phyloP scores from a whole-genome alignment of 2,113 vertebrate genomes.

The Cebus imitator region DNA sequence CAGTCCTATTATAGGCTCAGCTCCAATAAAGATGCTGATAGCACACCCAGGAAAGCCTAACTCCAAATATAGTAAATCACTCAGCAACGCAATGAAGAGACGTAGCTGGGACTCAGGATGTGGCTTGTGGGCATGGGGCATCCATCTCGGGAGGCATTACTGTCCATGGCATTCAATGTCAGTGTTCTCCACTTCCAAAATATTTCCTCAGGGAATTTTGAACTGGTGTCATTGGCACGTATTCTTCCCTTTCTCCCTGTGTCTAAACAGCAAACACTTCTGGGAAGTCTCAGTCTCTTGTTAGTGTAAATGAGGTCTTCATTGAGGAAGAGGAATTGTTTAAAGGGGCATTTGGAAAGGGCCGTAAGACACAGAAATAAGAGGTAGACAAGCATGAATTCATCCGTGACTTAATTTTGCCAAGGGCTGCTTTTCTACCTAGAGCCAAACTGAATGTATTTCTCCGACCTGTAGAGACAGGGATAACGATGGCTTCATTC shows the following conservation, averaged over 20 bases:
- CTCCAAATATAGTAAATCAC: neutral
- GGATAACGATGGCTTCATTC: neutral
- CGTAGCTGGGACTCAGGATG: neutral
- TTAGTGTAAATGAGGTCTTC: neutral
- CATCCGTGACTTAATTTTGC: neutral
- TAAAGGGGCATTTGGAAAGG: neutral
- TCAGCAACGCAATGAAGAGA: neutral
- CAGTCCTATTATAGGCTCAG: constrained; percentile 42
- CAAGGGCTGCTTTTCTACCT: neutral
- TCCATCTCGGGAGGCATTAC: neutral
- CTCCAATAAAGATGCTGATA: neutral
- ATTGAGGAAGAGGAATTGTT: neutral
- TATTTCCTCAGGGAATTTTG: neutral
- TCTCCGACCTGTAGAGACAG: neutral
- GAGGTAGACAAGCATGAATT: neutral
- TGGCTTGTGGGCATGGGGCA: neutral
- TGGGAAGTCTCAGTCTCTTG: neutral
- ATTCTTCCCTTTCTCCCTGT: neutral
- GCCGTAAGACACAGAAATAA: neutral
- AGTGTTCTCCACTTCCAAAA: neutral
- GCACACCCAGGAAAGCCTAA: neutral
- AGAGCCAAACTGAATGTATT: neutral
- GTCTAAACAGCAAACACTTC: neutral
- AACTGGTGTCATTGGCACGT: neutral
- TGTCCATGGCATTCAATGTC: neutral